Conservation (phyloP, 2,113 vertebrate genomes). For the Marmota flaviventris region DNA sequence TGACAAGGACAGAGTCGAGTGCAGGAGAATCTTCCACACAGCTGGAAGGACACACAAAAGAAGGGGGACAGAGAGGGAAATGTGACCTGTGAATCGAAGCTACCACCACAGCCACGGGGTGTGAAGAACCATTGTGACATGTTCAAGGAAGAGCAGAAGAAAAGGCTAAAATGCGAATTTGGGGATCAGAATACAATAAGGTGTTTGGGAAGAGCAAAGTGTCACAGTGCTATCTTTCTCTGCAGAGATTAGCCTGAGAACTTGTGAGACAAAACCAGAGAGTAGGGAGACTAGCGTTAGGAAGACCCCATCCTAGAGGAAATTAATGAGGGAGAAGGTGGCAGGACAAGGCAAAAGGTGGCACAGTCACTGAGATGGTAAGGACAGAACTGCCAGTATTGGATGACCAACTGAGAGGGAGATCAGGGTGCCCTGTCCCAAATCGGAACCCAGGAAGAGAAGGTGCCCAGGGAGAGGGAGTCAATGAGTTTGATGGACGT, state of each 20-base stretch:
- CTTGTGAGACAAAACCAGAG: neutral
- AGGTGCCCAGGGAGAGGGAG: neutral
- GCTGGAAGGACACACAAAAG: too few species aligned
- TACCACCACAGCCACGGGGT: neutral
- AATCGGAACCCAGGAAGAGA: neutral
- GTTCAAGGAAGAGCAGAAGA: neutral
- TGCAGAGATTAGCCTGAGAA: neutral
- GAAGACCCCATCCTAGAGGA: neutral
- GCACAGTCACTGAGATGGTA: too few species aligned
- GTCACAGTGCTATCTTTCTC: neutral
- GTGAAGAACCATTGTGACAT: neutral
- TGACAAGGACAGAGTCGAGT: neutral
- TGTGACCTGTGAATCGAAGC: neutral
- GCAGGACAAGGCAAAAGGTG: neutral
- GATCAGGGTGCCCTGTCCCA: neutral
- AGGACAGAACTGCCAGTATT: neutral
- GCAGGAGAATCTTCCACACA: neutral
- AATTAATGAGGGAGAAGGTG: neutral
- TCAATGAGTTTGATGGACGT: neutral
- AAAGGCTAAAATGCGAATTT: neutral
- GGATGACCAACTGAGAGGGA: neutral
- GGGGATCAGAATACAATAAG: neutral
- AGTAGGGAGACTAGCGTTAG: neutral
- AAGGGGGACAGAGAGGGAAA: neutral
- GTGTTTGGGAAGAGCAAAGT: neutral